Evolutionary conservation across 2,113 vertebrate species (phyloP), one percentile per base, ranked within the genome.

Genomic region (Rhinogobius similis): DNA sequence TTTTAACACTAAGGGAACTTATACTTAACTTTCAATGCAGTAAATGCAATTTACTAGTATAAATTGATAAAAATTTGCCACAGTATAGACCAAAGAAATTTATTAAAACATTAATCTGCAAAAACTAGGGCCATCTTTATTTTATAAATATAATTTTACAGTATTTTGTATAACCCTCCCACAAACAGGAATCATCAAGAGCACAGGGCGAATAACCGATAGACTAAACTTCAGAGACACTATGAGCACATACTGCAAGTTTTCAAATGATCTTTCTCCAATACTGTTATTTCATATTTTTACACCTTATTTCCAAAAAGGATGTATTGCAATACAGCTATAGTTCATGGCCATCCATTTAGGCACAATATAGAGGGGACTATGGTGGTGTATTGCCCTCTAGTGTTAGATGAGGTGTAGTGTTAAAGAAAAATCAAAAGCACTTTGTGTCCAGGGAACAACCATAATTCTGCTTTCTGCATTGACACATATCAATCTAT

Each of bases 131-230:
- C 65, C 21, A 70, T 74, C 58, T 78, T 82, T 76, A 73, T 78
- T 86, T 76, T 67, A 85, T 90, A 89, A 91, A 91, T 90, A 91
- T 83, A 82, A 38, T 69, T 14, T 69, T 73, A 75, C 5, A 88
- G 86, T 81, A 78, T 29, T 84, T 26, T 64, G 24, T 63, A 67
- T 21, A 3, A 74, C 67, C 63, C 78, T 81, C 38, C 72, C 76
- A 87, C 73, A 89, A 80, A 76, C 38, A 63, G 61, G 24, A 21
- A 65, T 52, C 20, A 1, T 75, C 36, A 59, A 32, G 53, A 69
- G 39, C 29, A 50, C n/a, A 64, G 66, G 68, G 72, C 75, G 65
- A 66, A 36, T 6, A 48, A 20, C 70, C 29, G 13, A 53, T 10
- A 55, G 23, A 26, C 12, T 26, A 55, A 4, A 1, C 46, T 23